These are phyloP conservation scores for Agrypnus murinus DNA, from an alignment of 2,888 invertebrate genomes.

Conservation along the genomic window DNA sequence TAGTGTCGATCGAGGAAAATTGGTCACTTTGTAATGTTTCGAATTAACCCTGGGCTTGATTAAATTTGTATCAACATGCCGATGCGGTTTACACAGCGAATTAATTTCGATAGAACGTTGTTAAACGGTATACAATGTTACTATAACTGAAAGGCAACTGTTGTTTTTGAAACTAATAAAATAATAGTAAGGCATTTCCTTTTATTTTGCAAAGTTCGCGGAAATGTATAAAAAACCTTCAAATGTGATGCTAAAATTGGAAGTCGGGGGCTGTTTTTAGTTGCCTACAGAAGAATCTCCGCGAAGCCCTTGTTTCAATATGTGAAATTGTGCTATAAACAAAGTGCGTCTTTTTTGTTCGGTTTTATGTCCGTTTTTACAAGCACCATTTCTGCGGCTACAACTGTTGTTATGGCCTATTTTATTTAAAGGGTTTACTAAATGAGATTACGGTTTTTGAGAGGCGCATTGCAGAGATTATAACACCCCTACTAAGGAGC, in stretches of 20 bases:
- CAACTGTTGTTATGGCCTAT: slow-evolving; percentile 47
- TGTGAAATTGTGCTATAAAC: slow-evolving; percentile 41
- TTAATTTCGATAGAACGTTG: slow-evolving; percentile 13
- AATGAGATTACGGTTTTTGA: slow-evolving; percentile 50
- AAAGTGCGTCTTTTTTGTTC: slow-evolving; percentile 44
- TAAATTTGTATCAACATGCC: slow-evolving; percentile 36
- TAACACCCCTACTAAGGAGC: slow-evolving; percentile 48
- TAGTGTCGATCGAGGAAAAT: slow-evolving; percentile 17
- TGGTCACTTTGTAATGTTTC: slow-evolving; percentile 29
- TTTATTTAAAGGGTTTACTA: slow-evolving; percentile 50
- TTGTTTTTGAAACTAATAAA: neutral
- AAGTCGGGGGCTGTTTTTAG: slow-evolving; percentile 2
- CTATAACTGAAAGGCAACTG: neutral
- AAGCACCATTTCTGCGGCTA: slow-evolving; percentile 47
- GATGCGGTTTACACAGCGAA: slow-evolving; percentile 22
- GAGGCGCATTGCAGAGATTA: slow-evolving; percentile 48
- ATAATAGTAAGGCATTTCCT: slow-evolving; percentile 1
- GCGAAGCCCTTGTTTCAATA: slow-evolving; percentile 22
- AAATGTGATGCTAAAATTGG: slow-evolving; percentile 10
- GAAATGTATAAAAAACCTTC: neutral
- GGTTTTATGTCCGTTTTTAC: slow-evolving; percentile 49
- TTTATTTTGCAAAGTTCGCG: slow-evolving; percentile 8
- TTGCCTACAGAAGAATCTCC: slow-evolving; percentile 8
- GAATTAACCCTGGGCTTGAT: slow-evolving; percentile 33
- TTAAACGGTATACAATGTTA: slow-evolving; percentile 10